Percentiles rank a stretch among this genome's conserved stretches.
These are phyloP conservation scores for Dreissena rostriformis DNA, from an alignment of 1,140 invertebrate species.

Conservation along the genomic window DNA sequence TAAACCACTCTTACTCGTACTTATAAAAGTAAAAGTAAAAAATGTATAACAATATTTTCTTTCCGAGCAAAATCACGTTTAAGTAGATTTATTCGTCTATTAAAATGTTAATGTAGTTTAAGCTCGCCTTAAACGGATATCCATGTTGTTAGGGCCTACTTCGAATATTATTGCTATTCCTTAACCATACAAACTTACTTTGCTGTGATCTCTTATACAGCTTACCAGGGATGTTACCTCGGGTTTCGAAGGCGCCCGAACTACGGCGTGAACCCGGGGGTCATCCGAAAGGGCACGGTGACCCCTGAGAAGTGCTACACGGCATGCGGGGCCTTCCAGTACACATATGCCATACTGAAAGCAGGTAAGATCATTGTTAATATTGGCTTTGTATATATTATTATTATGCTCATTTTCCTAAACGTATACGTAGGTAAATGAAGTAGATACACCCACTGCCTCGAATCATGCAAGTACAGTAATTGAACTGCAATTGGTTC, in stretches of 20 bases:
- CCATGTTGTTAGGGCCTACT: too few species aligned
- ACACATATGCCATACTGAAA: slow-evolving; percentile 8
- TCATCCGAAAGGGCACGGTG: not conserved
- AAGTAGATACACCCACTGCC: not conserved
- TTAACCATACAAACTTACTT: too few species aligned
- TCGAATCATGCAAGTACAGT: not conserved
- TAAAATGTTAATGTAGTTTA: too few species aligned
- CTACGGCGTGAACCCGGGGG: slow-evolving; percentile 16
- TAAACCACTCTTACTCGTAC: too few species aligned
- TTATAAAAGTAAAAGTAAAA: too few species aligned
- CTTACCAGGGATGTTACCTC: slow-evolving; percentile 22
- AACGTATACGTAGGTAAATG: not conserved
- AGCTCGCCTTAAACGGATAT: too few species aligned
- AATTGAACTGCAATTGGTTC: not conserved
- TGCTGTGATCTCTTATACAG: not conserved
- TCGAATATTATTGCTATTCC: too few species aligned
- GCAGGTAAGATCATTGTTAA: not conserved
- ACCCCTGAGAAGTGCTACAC: slow-evolving; percentile 13
- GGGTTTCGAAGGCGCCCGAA: not conserved
- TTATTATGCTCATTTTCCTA: too few species aligned
- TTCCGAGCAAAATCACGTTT: too few species aligned
- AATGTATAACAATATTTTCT: too few species aligned
- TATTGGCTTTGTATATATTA: too few species aligned
- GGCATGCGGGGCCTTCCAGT: slow-evolving; percentile 1
- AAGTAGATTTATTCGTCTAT: too few species aligned